Base-by-base conservation (phyloP, 2,113 vertebrate genomes). In the Nerophis ophidion region DNA sequence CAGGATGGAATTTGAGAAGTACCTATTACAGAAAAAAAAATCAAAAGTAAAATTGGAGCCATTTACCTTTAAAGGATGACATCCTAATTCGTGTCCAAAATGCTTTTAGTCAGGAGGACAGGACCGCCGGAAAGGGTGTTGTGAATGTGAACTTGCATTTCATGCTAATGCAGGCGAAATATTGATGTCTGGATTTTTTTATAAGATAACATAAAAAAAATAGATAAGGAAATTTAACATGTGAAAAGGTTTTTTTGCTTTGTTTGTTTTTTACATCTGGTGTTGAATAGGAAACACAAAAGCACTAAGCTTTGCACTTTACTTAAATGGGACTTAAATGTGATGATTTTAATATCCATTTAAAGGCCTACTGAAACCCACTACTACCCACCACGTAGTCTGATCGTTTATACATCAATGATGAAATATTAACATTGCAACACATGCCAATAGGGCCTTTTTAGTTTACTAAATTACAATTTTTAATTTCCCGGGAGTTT, bases 21-120 rank as follows among this genome's bases (percentile, higher is more conserved):
- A 91, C 91, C 93, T 93, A 92, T 96, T 96, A 95, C 90, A 93
- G 84, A 89, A 84, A 92, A 91, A 93, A 92, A 92, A 95, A 94
- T 96, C 92, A 94, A 88, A 85, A 86, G 91, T 26, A 88, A 96
- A 94, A 98, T 95, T 93, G 93, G 91, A 90, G 88, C 81, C 83
- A 84, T 90, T 92, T 95, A 93, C 93, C 92, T 95, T 94, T 97
- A 92, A 94, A 93, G 90, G 90, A 93, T 88, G 90, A 92, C 92
- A 97, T 95, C 93, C 93, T 94, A 96, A 97, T 98, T 95, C 93
- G 88, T 93, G 92, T 93, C 87, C 81, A 82, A 87, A 79, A 78
- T 70, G 81, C 84, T 88, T 87, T 89, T 86, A 81, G 71, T 80
- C 74, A 73, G 76, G 90, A 89, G 81, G 80, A 80, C 74, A 56